phyloP scores from a whole-genome alignment of 2,113 vertebrate species.

The Alouatta palliata region DNA sequence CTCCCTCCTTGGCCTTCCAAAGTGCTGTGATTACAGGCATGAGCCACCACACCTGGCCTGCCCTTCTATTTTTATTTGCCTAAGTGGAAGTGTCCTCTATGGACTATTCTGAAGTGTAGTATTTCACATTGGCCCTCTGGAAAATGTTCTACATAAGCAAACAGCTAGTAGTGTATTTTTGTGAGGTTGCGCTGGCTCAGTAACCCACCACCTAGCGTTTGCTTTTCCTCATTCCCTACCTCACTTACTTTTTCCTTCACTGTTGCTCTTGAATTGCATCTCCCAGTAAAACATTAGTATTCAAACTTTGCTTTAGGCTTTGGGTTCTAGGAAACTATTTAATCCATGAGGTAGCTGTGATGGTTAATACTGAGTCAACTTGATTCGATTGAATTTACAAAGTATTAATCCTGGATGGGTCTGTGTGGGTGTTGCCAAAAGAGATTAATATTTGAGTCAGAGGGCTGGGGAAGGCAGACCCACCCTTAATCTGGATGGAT shows the following conservation, averaged over 20 bases:
- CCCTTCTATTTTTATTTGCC: constrained; percentile 62
- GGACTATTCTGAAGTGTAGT: background rate
- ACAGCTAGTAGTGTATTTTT: background rate
- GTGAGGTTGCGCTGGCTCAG: background rate
- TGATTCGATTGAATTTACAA: no score
- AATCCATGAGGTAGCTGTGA: background rate
- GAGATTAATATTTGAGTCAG: no score
- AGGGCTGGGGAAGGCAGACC: no score
- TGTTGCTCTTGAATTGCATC: background rate
- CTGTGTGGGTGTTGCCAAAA: no score
- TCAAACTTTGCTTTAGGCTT: background rate
- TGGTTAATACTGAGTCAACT: no score
- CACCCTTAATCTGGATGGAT: no score
- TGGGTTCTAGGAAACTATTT: background rate
- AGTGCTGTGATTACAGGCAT: no score
- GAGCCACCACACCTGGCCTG: no score
- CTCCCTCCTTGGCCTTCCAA: no score
- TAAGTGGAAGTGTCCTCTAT: constrained; percentile 8
- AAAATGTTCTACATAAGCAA: background rate
- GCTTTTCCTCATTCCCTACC: background rate
- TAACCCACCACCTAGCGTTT: background rate
- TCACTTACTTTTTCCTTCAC: background rate
- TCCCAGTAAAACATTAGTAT: background rate
- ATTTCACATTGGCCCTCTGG: background rate
- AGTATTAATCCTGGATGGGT: no score